Percentiles rank a stretch among this genome's conserved stretches.
phyloP scores from a whole-genome alignment of 2,888 invertebrate species.

The Meandrusa payeni region DNA sequence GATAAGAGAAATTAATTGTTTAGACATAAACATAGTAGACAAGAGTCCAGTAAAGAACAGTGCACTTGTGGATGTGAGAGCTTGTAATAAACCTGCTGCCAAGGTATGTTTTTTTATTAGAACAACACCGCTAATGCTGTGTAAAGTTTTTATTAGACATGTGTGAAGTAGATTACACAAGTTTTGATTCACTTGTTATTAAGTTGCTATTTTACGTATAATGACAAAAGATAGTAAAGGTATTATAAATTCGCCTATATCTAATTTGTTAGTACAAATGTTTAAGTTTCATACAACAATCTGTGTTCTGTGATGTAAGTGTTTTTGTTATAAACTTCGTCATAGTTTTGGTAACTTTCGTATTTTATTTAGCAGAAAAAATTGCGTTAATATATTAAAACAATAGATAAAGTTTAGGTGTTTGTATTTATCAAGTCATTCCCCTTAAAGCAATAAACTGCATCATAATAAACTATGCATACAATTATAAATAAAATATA shows the following conservation, averaged over 20 bases:
- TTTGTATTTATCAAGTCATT: no score
- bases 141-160: conserved; percentile 9
- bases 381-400: no score
- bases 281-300: no score
- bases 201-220: background rate
- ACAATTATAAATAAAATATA: background rate
- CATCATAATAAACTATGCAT: background rate
- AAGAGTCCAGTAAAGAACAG: conserved; percentile 74
- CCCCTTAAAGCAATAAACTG: no score
- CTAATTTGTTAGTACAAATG: background rate
- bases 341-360: no score
- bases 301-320: no score
- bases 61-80: conserved; percentile 82
- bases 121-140: background rate
- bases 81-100: conserved; percentile 84
- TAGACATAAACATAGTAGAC: conserved; percentile 71
- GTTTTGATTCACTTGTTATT: background rate
- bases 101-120: conserved; percentile 79
- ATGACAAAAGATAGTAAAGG: background rate
- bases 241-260: background rate
- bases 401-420: no score
- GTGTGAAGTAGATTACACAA: conserved; percentile 6
- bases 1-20: conserved; percentile 69
- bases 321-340: no score
- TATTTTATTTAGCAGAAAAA: no score